Conservation (phyloP, 2,113 vertebrate genomes). For the Ammodytes dubius region DNA sequence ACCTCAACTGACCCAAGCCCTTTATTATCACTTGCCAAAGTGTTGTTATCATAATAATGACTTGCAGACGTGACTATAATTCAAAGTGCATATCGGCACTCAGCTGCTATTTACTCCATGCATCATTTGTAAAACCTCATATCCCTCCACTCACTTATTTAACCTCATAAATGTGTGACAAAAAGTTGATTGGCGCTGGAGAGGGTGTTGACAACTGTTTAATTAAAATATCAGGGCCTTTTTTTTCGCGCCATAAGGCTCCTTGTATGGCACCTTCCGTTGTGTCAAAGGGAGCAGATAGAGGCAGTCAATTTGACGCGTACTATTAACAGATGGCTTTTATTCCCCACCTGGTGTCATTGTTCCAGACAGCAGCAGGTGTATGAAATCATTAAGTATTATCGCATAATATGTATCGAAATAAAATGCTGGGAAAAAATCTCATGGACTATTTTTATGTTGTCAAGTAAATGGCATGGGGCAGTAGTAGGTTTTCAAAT, state of each 20-base stretch:
- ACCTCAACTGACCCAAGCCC: conserved; percentile 2
- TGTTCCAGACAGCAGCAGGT: conserved; percentile 38
- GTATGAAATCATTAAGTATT: conserved; percentile 13
- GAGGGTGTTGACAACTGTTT: conserved; percentile 64
- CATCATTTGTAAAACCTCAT: conserved; percentile 23
- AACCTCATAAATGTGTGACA: conserved; percentile 44
- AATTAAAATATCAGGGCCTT: conserved; percentile 70
- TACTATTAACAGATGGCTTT: conserved; percentile 48
- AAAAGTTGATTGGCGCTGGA: conserved; percentile 34
- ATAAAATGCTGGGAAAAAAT: not conserved
- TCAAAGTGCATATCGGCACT: conserved; percentile 4
- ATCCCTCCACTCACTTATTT: conserved; percentile 31
- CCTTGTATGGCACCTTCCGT: conserved; percentile 43
- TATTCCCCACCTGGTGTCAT: conserved; percentile 20
- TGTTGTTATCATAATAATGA: conserved; percentile 14
- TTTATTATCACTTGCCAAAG: conserved; percentile 19
- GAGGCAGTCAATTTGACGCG: conserved; percentile 37
- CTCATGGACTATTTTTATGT: not conserved
- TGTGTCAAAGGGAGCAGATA: conserved; percentile 39
- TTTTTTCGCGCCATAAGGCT: conserved; percentile 31
- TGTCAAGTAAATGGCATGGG: not conserved
- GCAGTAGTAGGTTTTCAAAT: not conserved
- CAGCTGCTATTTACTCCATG: not conserved
- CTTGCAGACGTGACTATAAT: conserved; percentile 32
- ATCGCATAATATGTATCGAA: conserved; percentile 14